Percentiles rank a stretch among this genome's conserved stretches.
These are phyloP conservation scores for Teleopsis dalmanni DNA, from an alignment of 1,140 invertebrate genomes.

Conservation along the genomic window DNA sequence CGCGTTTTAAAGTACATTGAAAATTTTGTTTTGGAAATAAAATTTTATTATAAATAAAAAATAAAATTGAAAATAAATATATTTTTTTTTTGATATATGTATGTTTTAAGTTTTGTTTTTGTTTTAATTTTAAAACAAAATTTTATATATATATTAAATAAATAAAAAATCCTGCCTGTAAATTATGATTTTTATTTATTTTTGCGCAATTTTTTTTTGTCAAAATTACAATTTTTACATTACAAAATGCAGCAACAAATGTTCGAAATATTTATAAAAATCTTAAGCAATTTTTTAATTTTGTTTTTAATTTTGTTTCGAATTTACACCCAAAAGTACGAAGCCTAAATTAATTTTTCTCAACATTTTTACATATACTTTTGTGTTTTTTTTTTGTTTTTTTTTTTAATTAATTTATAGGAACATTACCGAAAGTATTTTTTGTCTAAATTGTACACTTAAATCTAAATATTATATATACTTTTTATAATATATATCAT, in stretches of 20 bases:
- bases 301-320: conserved; percentile 11
- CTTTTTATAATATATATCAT: conserved; percentile 7
- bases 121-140: conserved; percentile 9
- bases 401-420: conserved; percentile 37
- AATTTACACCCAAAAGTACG: conserved; percentile 18
- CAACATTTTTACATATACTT: too few species aligned
- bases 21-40: conserved; percentile 14
- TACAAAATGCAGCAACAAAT: too few species aligned
- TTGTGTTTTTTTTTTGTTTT: conserved; percentile 13
- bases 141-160: conserved; percentile 14
- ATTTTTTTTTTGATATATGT: conserved; percentile 9
- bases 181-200: conserved; percentile 26
- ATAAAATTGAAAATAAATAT: too few species aligned
- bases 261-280: conserved; percentile 17
- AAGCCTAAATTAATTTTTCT: conserved; percentile 16
- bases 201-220: conserved; percentile 15
- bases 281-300: conserved; percentile 26
- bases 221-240: too few species aligned
- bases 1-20: conserved; percentile 34
- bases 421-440: conserved; percentile 43
- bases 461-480: conserved; percentile 26
- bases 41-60: conserved; percentile 3
- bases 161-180: conserved; percentile 39
- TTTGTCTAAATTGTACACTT: conserved; percentile 41
- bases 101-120: conserved; percentile 4